Evolutionary conservation across 2,113 vertebrate species (phyloP).

Genomic region (Petrocephalus zakoni): DNA sequence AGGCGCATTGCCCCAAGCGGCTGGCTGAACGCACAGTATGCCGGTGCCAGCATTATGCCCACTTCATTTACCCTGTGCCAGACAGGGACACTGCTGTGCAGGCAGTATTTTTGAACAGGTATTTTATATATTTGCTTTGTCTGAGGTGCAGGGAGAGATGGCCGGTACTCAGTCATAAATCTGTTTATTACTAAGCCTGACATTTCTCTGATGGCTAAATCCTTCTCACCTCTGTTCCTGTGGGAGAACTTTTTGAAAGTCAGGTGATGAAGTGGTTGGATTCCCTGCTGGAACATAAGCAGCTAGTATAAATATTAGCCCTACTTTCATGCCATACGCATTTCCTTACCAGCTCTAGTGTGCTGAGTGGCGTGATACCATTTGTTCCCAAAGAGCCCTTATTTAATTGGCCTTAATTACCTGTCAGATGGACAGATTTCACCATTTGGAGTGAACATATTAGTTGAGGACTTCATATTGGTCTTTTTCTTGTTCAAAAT

Average conservation of each 20-base stretch:
- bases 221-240: not conserved
- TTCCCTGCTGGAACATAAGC: slow-evolving; percentile 14
- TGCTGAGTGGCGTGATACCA: not conserved
- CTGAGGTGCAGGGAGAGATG: not conserved
- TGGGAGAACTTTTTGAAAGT: not conserved
- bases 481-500: not conserved
- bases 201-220: not conserved
- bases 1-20: not conserved
- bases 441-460: not conserved
- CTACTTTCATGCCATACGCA: not conserved
- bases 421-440: not conserved
- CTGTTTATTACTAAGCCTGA: not conserved
- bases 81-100: not conserved
- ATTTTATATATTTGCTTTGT: not conserved
- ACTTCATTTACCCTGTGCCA: not conserved
- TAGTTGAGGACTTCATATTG: not conserved
- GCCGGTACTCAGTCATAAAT: not conserved
- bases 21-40: not conserved
- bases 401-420: not conserved
- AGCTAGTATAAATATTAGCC: not conserved
- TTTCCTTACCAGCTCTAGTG: not conserved
- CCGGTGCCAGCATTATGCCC: not conserved
- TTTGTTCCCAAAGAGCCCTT: not conserved
- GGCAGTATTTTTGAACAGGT: not conserved
- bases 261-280: not conserved